Conservation (phyloP, 2,113 vertebrate species). For the Suricata suricatta region DNA sequence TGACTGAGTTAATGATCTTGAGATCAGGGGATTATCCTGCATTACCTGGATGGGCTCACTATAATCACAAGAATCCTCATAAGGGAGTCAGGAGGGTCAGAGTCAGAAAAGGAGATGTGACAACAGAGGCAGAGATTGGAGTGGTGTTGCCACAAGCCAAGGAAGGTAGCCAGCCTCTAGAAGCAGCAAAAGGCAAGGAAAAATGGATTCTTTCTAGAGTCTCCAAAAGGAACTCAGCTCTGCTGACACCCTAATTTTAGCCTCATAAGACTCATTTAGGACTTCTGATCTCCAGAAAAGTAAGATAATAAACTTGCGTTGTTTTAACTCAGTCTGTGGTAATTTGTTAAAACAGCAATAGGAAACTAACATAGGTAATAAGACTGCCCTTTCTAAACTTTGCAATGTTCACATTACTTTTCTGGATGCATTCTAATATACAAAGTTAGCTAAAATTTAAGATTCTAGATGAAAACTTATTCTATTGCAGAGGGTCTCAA, state of each 20-base stretch:
- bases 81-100: neutral
- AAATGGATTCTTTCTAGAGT: neutral
- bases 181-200: neutral
- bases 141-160: neutral
- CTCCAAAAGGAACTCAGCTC: neutral
- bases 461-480: neutral
- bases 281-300: constrained; percentile 4
- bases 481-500: neutral
- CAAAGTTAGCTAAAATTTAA: constrained; percentile 19
- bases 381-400: constrained; percentile 11
- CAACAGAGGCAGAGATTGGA: neutral
- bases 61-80: neutral
- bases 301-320: neutral
- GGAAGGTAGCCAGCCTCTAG: neutral
- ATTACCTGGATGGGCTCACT: neutral
- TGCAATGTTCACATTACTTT: neutral
- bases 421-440: neutral
- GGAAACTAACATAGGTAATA: neutral
- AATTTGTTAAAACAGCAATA: constrained; percentile 24
- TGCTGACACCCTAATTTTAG: neutral
- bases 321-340: neutral
- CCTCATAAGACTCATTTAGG: neutral
- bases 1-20: neutral
- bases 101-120: neutral
- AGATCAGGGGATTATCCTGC: neutral